These are phyloP conservation scores for Thymelicus lineola DNA, from an alignment of 2,888 invertebrate genomes.

Conservation along the genomic window DNA sequence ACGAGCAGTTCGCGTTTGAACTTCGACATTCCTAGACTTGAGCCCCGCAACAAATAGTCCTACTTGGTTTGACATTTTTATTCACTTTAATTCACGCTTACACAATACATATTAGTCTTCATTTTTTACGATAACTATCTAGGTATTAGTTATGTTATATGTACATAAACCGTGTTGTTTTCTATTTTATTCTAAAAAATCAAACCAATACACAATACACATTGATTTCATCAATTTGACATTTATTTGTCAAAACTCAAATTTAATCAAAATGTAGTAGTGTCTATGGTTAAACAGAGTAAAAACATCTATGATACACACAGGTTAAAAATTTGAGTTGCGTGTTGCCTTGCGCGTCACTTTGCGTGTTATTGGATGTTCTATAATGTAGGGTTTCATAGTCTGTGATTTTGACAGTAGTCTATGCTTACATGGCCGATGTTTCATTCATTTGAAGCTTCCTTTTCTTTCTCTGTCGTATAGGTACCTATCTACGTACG, in stretches of 20 bases:
- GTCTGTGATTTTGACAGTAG: conserved; percentile 36
- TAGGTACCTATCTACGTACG: conserved; percentile 73
- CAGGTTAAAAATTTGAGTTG: too few species aligned
- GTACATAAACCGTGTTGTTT: neutral
- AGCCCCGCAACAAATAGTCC: conserved; percentile 93
- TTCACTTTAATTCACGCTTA: conserved; percentile 39
- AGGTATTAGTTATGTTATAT: too few species aligned
- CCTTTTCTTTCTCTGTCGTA: conserved; percentile 77
- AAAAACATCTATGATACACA: too few species aligned
- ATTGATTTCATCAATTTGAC: neutral
- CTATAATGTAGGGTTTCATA: neutral
- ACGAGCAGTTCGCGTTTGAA: conserved; percentile 93
- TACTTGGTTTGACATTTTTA: conserved; percentile 84
- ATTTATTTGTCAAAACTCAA: neutral
- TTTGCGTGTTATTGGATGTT: too few species aligned
- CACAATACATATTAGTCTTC: neutral
- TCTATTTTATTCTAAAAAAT: neutral
- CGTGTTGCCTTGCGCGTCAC: too few species aligned
- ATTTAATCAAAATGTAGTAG: too few species aligned
- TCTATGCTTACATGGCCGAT: conserved; percentile 73
- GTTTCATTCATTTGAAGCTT: conserved; percentile 75
- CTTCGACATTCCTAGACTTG: conserved; percentile 94
- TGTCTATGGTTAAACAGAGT: too few species aligned
- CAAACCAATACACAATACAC: neutral
- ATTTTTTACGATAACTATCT: too few species aligned